Conservation (phyloP, 2,113 vertebrate species). For the Hystrix cristata region DNA sequence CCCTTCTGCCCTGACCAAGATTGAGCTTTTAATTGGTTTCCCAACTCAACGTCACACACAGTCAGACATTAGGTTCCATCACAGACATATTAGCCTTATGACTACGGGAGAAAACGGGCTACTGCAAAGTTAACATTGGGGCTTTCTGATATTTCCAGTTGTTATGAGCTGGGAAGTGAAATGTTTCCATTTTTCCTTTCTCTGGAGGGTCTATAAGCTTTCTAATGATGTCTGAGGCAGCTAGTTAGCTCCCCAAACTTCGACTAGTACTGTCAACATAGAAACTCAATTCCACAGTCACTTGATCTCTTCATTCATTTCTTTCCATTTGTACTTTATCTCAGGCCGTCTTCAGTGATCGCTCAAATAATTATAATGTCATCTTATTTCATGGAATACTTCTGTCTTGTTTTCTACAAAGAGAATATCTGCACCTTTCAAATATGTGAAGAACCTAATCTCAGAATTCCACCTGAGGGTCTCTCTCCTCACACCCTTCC, state of each 20-base stretch:
- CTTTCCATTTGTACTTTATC: conserved; percentile 23
- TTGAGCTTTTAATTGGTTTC: background rate
- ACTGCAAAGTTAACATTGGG: background rate
- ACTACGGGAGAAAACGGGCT: background rate
- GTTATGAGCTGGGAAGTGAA: background rate
- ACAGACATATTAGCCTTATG: background rate
- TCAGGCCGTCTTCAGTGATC: background rate
- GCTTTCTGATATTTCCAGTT: conserved; percentile 46
- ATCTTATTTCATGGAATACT: background rate
- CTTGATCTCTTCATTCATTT: background rate
- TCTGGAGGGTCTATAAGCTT: background rate
- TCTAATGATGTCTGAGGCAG: background rate
- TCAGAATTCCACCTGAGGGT: background rate
- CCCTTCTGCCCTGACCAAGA: too few relatives aligned
- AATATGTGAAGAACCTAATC: background rate
- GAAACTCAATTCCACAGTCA: conserved; percentile 21
- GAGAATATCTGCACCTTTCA: background rate
- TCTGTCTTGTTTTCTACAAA: background rate
- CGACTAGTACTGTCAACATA: conserved; percentile 2
- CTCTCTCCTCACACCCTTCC: background rate
- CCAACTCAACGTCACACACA: background rate
- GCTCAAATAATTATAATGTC: background rate
- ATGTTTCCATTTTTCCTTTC: background rate
- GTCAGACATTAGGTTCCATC: background rate
- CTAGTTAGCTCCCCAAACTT: background rate